Percentiles rank a stretch among this genome's conserved stretches.
Evolutionary conservation across 2,113 vertebrate species (phyloP).

Genomic region (Phalacrocorax pelagicus): DNA sequence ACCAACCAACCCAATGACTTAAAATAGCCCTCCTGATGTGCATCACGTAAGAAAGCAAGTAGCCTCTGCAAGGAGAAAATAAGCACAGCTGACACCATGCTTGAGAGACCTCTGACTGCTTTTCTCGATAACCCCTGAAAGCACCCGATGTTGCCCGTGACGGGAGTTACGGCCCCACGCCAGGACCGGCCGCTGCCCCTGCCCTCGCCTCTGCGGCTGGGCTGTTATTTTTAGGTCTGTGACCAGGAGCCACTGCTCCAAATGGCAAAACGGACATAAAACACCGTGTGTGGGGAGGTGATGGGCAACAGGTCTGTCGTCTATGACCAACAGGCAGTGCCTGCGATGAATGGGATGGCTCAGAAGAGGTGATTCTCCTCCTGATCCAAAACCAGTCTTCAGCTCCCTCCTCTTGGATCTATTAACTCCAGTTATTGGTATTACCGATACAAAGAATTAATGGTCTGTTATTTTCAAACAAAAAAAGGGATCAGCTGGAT

Average conservation of each 20-base stretch:
- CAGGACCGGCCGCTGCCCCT: rapidly evolving
- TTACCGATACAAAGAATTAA: background rate
- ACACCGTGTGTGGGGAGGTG: background rate
- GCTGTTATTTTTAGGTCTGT: background rate
- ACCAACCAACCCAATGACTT: background rate
- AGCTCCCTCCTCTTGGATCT: background rate
- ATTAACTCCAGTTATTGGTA: background rate
- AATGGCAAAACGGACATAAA: background rate
- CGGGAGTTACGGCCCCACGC: rapidly evolving
- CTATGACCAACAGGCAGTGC: rapidly evolving
- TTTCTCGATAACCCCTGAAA: background rate
- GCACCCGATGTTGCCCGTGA: rapidly evolving
- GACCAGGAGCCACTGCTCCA: background rate
- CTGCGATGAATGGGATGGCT: background rate
- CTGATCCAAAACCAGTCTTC: background rate
- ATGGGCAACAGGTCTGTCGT: background rate
- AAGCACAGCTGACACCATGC: background rate
- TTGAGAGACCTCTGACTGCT: background rate
- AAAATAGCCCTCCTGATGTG: background rate
- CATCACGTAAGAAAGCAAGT: background rate
- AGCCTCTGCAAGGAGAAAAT: background rate
- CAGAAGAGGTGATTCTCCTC: background rate
- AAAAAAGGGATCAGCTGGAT: background rate
- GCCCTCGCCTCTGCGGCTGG: rapidly evolving
- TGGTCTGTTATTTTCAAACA: background rate